Percentiles rank a stretch among this genome's conserved stretches.
Conservation (phyloP, 1,140 invertebrate genomes). For the Cephus cinctus region DNA sequence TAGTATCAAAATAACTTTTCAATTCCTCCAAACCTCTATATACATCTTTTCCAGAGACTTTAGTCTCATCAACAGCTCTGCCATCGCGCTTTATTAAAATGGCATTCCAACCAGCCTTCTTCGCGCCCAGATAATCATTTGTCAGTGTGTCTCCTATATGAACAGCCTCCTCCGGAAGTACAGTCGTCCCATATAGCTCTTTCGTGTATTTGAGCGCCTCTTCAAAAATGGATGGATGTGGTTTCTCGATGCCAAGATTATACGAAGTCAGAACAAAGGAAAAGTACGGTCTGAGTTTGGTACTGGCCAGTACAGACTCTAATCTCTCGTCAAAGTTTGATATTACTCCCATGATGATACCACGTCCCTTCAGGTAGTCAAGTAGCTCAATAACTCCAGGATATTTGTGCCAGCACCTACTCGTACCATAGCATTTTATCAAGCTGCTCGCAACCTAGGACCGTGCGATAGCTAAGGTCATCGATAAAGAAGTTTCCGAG, state of each 20-base stretch:
- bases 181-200: constrained; percentile 25
- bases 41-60: constrained; percentile 18
- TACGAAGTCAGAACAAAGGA: constrained; percentile 81
- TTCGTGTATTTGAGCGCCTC: constrained; percentile 61
- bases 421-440: constrained; percentile 62
- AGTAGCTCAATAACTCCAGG: constrained; percentile 67
- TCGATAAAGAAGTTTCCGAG: too few species aligned
- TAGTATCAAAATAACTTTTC: constrained; percentile 24
- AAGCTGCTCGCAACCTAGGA: constrained; percentile 45
- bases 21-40: constrained; percentile 36
- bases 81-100: constrained; percentile 57
- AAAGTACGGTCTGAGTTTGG: constrained; percentile 69
- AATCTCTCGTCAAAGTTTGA: constrained; percentile 88
- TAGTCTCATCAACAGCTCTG: constrained; percentile 5
- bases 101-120: constrained; percentile 73
- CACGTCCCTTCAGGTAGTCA: constrained; percentile 54
- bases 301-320: constrained; percentile 63
- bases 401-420: constrained; percentile 69
- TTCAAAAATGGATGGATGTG: constrained; percentile 71
- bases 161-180: constrained; percentile 64
- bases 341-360: constrained; percentile 71
- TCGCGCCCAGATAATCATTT: constrained; percentile 78
- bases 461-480: too few species aligned
- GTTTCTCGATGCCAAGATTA: constrained; percentile 72
- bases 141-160: constrained; percentile 79